phyloP scores from a whole-genome alignment of 2,797 vertebrate genomes.

The Coreius guichenoti region DNA sequence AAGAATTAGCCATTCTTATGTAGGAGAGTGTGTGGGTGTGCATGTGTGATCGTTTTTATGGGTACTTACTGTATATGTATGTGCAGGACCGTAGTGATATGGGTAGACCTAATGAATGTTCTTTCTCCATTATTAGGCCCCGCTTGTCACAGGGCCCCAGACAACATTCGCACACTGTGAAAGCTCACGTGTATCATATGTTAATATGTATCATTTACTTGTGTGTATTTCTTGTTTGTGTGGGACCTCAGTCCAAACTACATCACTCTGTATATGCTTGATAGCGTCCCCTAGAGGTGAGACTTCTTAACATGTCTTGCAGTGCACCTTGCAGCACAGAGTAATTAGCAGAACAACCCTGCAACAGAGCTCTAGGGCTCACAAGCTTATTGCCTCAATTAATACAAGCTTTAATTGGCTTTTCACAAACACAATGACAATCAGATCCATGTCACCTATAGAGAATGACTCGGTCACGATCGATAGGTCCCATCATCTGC shows the following conservation, averaged over 20 bases:
- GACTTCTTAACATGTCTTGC: background rate
- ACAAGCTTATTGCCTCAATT: constrained; percentile 75
- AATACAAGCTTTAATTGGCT: constrained; percentile 82
- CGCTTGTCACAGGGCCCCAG: background rate
- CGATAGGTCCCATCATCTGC: constrained; percentile 81
- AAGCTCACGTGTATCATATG: background rate
- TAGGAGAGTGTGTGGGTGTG: background rate
- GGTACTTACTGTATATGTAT: constrained; percentile 5
- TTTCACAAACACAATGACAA: constrained; percentile 73
- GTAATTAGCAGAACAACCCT: constrained; percentile 38
- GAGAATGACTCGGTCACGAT: constrained; percentile 73
- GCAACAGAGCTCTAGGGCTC: constrained; percentile 64
- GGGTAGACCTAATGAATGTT: background rate
- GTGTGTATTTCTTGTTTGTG: background rate
- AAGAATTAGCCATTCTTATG: constrained; percentile 45
- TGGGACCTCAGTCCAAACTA: background rate
- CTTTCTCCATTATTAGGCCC: constrained; percentile 27
- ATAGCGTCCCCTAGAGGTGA: background rate
- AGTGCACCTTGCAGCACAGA: background rate
- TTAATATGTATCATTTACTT: background rate
- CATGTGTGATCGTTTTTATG: constrained; percentile 19
- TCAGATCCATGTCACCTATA: constrained; percentile 74
- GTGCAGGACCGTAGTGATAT: background rate
- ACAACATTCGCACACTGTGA: background rate
- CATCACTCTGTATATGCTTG: background rate